These are phyloP conservation scores for Ischnura elegans DNA, from an alignment of 2,888 invertebrate genomes.

Conservation along the genomic window DNA sequence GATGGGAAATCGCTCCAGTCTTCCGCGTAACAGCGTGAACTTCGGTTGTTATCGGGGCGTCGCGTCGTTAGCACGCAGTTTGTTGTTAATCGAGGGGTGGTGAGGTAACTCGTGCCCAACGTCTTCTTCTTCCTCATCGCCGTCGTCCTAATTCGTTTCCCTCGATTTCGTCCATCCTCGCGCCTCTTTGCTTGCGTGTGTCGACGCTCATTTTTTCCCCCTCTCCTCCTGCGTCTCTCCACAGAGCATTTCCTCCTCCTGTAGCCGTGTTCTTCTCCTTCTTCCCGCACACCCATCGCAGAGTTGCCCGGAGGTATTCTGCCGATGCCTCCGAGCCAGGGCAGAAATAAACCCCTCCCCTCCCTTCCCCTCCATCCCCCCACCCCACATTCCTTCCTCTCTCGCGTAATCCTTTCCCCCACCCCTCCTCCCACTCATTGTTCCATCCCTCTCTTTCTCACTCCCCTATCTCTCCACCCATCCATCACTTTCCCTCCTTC, in stretches of 20 bases:
- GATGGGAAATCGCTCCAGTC: too few relatives aligned
- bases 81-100: too few relatives aligned
- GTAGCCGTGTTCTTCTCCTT: neutral
- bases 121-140: neutral
- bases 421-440: slow-evolving; percentile 72
- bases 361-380: neutral
- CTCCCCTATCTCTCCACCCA: slow-evolving; percentile 71
- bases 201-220: neutral
- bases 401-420: slow-evolving; percentile 37
- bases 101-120: neutral
- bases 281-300: neutral
- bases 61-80: too few relatives aligned
- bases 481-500: slow-evolving; percentile 73
- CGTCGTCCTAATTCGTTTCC: neutral
- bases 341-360: slow-evolving; percentile 37
- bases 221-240: neutral
- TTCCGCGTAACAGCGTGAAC: too few relatives aligned
- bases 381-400: slow-evolving; percentile 74
- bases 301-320: slow-evolving; percentile 44
- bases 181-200: slow-evolving; percentile 4
- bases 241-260: slow-evolving; percentile 4
- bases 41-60: too few relatives aligned
- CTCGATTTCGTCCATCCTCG: slow-evolving; percentile 22
- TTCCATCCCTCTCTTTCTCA: slow-evolving; percentile 74
- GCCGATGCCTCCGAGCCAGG: slow-evolving; percentile 47